Evolutionary conservation across 1,140 invertebrate genomes (phyloP), one percentile per base, ranked within the genome.

Genomic region (Drosophila orosa): DNA sequence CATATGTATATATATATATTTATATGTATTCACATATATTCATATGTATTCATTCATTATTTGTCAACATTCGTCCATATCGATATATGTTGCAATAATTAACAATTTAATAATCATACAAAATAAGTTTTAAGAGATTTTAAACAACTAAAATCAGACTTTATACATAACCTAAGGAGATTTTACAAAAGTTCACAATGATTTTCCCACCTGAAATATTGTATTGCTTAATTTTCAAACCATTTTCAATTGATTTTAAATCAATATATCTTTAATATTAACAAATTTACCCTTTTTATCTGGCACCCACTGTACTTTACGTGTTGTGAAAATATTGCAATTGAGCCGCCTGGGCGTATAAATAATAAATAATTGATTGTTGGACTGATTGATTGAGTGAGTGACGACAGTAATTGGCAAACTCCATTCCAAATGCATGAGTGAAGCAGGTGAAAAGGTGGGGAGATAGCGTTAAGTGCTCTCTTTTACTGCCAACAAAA

Each of bases 341-440:
- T 15, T 52, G 45, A 66, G 25, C 44, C 33, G 31, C 35, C 45
- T 27, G 42, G 19, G 22, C 63, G 45, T 50, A 35, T 68, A 74
- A 62, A 63, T 47, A 74, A 63, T 71, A 71, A 71, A 72, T 72
- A 72, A 72, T 72, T 72, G 65, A 72, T 72, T 71, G 65, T 39
- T 47, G 47, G 66, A 71, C n/a, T 47, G 68, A 71, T 71, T 72
- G 66, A 71, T 44, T 57, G 65, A 71, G 40, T 48, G 66, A 71
- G 68, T 71, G 68, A 71, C 68, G 68, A 72, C 68, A 71, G 68
- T 72, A 72, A 72, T 72, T 72, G 68, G 68, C 67, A 25, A 69
- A 66, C 65, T 57, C 48, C 50, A 69, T 71, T 71, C 19, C 65
- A 54, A 37, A 71, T 71, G 48, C 67, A 67, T 35, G 61, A 60